Base-by-base conservation (phyloP, 2,888 invertebrate genomes). In the Iselma pallidipennis region DNA sequence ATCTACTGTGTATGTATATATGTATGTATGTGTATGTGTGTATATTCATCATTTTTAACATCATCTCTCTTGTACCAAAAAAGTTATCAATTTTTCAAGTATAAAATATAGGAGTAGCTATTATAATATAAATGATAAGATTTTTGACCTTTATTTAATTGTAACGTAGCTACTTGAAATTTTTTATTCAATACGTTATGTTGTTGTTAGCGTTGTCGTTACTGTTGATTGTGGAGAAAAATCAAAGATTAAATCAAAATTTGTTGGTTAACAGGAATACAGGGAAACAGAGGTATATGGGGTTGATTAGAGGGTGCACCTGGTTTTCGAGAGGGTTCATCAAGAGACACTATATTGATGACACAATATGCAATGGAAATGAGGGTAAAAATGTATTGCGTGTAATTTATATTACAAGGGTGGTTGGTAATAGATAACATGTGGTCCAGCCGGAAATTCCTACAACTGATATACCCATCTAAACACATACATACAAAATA, bases 401-500 rank as follows among this genome's bases (percentile, higher is more conserved):
- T 61, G 57, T 48, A 54, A 26, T 37, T 37, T n/a, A 33, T 5
- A n/a, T 5, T 7, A 16, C 29, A 29, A 45, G 57, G 56, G 61
- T 57, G 52, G 23, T 4, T 26, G 26, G 51, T 21, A 45, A 61
- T 49, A 53, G 55, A 55, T 59, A 58, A 52, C 63, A 63, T 63
- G 55, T 63, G 63, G 63, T 63, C 63, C 63, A 62, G 37, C 61
- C 61, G 61, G 61, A 61, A 61, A 45, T 53, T 21, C 21, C n/a
- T n/a, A n/a, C n/a, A n/a, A 21, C 12, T 21, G 14, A 49, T 26
- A 23, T 48, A 2, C 33, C 33, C 33, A 31, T 31, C 12, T 12
- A 31, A 31, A 14, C 16, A 14, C 16, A 6, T 6, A 37, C n/a
- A 37, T 16, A 37, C 42, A 37, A 37, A 37, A 37, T 16, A 37